Evolutionary conservation across 2,797 vertebrate genomes (phyloP).

Genomic region (Hyperoplus lanceolatus): DNA sequence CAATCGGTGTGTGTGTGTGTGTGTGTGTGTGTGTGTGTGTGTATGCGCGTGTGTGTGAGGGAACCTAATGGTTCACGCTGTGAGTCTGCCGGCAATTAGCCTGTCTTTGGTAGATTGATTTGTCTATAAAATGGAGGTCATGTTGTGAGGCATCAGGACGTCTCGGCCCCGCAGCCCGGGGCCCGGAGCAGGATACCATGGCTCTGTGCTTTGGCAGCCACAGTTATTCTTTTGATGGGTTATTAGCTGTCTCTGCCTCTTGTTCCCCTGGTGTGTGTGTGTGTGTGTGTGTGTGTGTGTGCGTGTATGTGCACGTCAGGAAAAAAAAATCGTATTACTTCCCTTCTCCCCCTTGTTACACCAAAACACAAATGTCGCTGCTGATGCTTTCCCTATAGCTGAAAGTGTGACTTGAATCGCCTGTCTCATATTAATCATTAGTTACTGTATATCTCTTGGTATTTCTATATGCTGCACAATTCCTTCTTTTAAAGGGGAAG

Average conservation of each 20-base stretch:
- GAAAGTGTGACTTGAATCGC: constrained; percentile 18
- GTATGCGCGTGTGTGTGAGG: constrained; percentile 30
- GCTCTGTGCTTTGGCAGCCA: constrained; percentile 54
- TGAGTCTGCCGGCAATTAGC: constrained; percentile 77
- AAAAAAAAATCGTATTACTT: constrained; percentile 34
- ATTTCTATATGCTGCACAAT: not conserved
- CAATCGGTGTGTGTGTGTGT: constrained; percentile 33
- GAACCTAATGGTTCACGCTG: constrained; percentile 73
- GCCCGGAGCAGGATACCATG: constrained; percentile 37
- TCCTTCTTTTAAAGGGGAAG: not conserved
- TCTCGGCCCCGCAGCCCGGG: constrained; percentile 45
- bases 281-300: constrained; percentile 41
- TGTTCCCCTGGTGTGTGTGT: constrained; percentile 45
- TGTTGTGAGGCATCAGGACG: constrained; percentile 62
- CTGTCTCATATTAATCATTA: not conserved
- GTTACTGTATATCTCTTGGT: constrained; percentile 1
- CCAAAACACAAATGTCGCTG: constrained; percentile 36
- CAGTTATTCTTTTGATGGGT: constrained; percentile 77
- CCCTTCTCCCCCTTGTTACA: constrained; percentile 24
- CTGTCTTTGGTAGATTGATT: constrained; percentile 72
- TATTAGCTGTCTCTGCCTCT: constrained; percentile 74
- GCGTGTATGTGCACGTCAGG: constrained; percentile 33
- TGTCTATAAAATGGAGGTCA: constrained; percentile 76
- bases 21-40: constrained; percentile 38
- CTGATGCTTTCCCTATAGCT: constrained; percentile 3